A percentile compares a stretch with the other conserved stretches of the same genome.
phyloP scores from a whole-genome alignment of 2,113 vertebrate species.

The Notothenia rossii region DNA sequence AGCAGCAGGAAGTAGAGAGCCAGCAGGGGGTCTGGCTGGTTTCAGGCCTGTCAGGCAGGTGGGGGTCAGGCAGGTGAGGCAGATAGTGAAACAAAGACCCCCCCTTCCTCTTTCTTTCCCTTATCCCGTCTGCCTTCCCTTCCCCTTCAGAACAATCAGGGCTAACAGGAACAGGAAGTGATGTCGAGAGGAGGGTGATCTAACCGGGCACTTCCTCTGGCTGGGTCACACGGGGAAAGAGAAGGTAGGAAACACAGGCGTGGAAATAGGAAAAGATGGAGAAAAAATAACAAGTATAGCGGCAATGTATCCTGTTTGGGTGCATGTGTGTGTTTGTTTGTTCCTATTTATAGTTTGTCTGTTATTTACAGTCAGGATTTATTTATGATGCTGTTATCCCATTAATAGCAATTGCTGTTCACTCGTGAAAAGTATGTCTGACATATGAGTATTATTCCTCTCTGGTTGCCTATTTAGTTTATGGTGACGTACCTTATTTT shows the following conservation, averaged over 20 bases:
- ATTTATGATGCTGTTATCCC: no score
- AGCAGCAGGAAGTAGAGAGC: conserved; percentile 62
- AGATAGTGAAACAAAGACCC: conserved; percentile 63
- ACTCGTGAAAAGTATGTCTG: no score
- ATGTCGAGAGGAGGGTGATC: conserved; percentile 68
- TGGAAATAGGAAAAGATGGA: conserved; percentile 60
- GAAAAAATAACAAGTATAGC: conserved; percentile 8
- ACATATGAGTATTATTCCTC: not conserved
- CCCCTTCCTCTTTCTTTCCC: conserved; percentile 13
- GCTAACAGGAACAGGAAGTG: conserved; percentile 79
- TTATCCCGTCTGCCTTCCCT: conserved; percentile 69
- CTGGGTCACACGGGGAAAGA: conserved; percentile 51
- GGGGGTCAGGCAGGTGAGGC: conserved; percentile 71
- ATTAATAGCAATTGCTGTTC: no score
- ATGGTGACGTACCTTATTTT: not conserved
- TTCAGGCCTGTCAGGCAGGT: conserved; percentile 72
- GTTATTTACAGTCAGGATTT: not conserved
- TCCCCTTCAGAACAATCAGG: conserved; percentile 72
- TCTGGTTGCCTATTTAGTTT: not conserved
- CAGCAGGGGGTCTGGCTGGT: conserved; percentile 52
- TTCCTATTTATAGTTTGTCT: conserved; percentile 51
- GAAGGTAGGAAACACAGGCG: conserved; percentile 54
- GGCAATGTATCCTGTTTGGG: conserved; percentile 61
- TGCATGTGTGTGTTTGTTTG: conserved; percentile 18
- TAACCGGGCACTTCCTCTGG: conserved; percentile 72